phyloP scores from a whole-genome alignment of 2,113 vertebrate genomes.

The Zapornia atra region DNA sequence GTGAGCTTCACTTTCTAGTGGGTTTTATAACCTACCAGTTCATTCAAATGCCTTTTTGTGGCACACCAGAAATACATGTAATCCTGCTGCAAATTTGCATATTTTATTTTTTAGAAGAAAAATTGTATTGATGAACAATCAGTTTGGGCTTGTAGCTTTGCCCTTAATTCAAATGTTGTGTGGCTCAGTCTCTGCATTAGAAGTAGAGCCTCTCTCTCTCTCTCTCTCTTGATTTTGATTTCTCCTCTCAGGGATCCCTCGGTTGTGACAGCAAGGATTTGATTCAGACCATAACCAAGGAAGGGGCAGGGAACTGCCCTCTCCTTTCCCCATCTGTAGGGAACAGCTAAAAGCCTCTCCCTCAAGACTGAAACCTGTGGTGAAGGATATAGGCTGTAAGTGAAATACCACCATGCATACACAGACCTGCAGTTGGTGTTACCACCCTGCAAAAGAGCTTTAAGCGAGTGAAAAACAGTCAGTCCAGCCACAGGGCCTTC shows the following conservation, averaged over 20 bases:
- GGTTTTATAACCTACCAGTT: conserved; percentile 21
- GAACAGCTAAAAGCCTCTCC: not conserved
- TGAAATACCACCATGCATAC: not conserved
- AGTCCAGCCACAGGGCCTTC: not conserved
- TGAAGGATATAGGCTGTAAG: not conserved
- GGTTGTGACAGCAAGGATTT: not conserved
- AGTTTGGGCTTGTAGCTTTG: not conserved
- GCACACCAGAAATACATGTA: not conserved
- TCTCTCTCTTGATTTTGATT: not conserved
- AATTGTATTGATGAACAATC: not conserved
- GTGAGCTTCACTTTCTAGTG: conserved; percentile 12
- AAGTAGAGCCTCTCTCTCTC: not conserved
- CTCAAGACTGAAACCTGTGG: not conserved
- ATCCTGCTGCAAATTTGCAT: not conserved
- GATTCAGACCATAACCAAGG: not conserved
- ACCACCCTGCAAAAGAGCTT: not conserved
- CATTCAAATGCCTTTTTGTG: not conserved
- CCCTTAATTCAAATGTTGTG: not conserved
- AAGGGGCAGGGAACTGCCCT: not conserved
- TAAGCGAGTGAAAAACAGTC: not conserved
- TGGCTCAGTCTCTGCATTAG: not conserved
- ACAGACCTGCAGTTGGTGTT: not conserved
- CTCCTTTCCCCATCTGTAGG: not conserved
- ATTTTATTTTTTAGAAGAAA: not conserved
- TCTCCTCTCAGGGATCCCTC: not conserved